phyloP scores from a whole-genome alignment of 2,888 invertebrate genomes.

The Eupithecia subfuscata region DNA sequence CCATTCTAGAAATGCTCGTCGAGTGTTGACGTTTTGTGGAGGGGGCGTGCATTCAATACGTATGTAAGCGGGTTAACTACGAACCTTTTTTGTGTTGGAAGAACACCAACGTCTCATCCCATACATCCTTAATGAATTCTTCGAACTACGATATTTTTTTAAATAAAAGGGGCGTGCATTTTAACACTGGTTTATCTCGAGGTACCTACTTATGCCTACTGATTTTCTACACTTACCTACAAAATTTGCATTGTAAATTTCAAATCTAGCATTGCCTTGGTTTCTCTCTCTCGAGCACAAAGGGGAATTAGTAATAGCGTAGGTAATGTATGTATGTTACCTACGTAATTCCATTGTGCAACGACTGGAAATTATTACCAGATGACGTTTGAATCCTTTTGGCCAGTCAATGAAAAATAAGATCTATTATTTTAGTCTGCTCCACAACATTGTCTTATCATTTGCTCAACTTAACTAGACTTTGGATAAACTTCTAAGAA shows the following conservation, averaged over 20 bases:
- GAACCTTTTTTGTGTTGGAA: no score
- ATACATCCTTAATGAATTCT: no score
- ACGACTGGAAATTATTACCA: neutral
- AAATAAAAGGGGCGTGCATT: no score
- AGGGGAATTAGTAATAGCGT: neutral
- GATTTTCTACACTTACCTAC: neutral
- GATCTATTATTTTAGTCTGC: neutral
- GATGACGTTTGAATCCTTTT: neutral
- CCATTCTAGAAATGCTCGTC: no score
- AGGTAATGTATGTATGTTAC: neutral
- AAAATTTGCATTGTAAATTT: neutral
- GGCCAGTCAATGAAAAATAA: neutral
- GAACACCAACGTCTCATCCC: no score
- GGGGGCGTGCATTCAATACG: no score
- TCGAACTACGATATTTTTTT: no score
- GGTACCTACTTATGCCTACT: neutral
- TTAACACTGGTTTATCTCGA: no score
- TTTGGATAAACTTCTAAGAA: conserved; percentile 10
- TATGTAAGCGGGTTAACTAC: no score
- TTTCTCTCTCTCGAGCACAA: neutral
- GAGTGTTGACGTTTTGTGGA: no score
- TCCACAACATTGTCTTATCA: neutral
- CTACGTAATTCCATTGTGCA: neutral
- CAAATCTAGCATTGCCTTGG: neutral
- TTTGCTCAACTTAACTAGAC: neutral